Evolutionary conservation across 2,888 invertebrate species (phyloP), one percentile per base, ranked within the genome.

Genomic region (Cylloceria caligata): DNA sequence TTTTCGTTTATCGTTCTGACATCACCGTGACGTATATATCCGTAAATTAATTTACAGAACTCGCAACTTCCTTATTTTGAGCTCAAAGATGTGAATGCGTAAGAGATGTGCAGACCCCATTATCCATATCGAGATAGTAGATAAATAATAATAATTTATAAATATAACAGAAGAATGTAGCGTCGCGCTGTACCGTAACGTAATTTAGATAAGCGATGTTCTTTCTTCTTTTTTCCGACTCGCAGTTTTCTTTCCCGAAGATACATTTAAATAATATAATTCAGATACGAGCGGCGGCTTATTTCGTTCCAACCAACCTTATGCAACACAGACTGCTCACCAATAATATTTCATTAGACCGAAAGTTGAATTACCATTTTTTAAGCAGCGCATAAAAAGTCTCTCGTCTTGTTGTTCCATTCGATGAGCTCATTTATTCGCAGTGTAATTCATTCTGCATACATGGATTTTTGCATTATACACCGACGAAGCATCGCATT

Each of bases 331-430:
- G 6, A 16, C 21, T 9, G 49, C 42, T 42, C 19, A 34, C 45
- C 36, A n/a, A 64, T 62, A 55, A 64, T 77, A n/a, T 68, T 68
- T 73, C 68, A 77, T 62, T 64, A 57, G 36, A 11, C 30, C 21
- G 62, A 78, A 65, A 42, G 49, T 55, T 36, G 34, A 81, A 81
- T 81, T 81, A 81, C 13, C 81, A 81, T 81, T 77, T 69, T 77
- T 64, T 45, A 77, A 68, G 74, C 49, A 24, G 16, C 16, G 11
- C 11, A 55, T 42, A 21, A 27, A 34, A 11, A 45, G 1, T 5
- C 1, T 13, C 27, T n/a, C 36, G 27, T 19, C n/a, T 27, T 67
- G 16, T 45, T 49, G 71, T 34, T 52, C 60, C 36, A 19, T 19
- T 19, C 30, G 9, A 42, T 30, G n/a, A n/a, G 24, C 21, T 62